Base-by-base conservation (phyloP, 1,140 invertebrate species). In the Caenorhabditis remanei region DNA sequence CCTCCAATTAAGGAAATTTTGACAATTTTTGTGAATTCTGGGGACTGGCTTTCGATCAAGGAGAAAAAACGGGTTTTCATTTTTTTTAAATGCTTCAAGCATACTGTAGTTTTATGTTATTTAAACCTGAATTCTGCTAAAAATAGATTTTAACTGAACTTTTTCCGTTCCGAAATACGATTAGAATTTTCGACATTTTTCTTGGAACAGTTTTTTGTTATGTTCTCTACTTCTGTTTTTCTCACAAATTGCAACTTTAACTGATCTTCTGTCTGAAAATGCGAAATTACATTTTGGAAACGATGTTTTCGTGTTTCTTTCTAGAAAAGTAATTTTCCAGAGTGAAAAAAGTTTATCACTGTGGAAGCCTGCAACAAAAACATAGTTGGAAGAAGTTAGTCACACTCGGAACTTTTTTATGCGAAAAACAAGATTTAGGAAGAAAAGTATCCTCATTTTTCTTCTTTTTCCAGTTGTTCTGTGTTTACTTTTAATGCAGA, bases 311-410 rank as follows among this genome's bases (percentile, higher is more conserved):
- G 7, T 24, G 9, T n/a, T 48, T 43, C 11, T 48, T 48, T 14
- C 8, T 50, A 53, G n/a, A 50, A 79, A 50, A 79, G 43, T 79
- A 79, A 79, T 79, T 79, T 79, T 3, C 21, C 43, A 32, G n/a
- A 79, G 46, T 79, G 46, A 79, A 50, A 32, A 79, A 24, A 79
- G 46, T 79, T 79, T 79, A 79, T 79, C 71, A 79, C 65, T 43
- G 65, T 19, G 14, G 14, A 46, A n/a, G 9, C 16, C 16, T 43
- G 65, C 65, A 71, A 71, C 65, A 71, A 71, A 43, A 71, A 71
- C 65, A 71, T 46, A 71, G 65, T 71, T 46, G 41, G 40, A 46
- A 71, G 41, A 71, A 71, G 65, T 71, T 71, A 71, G 65, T 71
- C 65, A 71, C 65, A 43, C 65, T 71, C 4, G 14, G 40, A 71